A percentile compares a stretch with the other conserved stretches of the same genome.
These are phyloP conservation scores for Synergus gifuensis DNA, from an alignment of 2,888 invertebrate genomes.

Conservation along the genomic window DNA sequence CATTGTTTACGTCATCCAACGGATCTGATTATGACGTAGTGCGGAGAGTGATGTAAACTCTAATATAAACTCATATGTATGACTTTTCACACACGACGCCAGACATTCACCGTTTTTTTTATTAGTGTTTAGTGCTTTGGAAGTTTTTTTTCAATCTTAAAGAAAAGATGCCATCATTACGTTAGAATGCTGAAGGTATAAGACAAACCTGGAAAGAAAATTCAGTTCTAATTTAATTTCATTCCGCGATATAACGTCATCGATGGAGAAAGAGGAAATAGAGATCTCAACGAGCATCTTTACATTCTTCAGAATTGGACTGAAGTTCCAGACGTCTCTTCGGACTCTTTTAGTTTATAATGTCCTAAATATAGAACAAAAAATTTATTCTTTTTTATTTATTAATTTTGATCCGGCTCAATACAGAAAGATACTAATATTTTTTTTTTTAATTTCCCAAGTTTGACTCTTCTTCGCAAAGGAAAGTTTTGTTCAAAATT, in stretches of 20 bases:
- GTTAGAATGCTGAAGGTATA: background rate
- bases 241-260: background rate
- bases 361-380: too few relatives aligned
- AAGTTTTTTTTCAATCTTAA: background rate
- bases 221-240: background rate
- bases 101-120: background rate
- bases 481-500: too few relatives aligned
- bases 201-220: background rate
- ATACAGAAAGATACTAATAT: too few relatives aligned
- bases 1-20: slow-evolving; percentile 69
- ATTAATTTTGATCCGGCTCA: too few relatives aligned
- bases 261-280: background rate
- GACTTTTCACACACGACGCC: background rate
- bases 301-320: too few relatives aligned
- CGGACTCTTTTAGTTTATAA: too few relatives aligned
- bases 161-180: slow-evolving; percentile 10
- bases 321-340: too few relatives aligned
- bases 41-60: slow-evolving; percentile 39
- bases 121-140: background rate
- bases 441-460: too few relatives aligned
- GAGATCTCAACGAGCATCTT: background rate
- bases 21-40: slow-evolving; percentile 68
- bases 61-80: background rate
- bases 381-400: too few relatives aligned
- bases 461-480: too few relatives aligned